Evolutionary conservation across 2,888 invertebrate species (phyloP).

Genomic region (Apotomis turbidana): DNA sequence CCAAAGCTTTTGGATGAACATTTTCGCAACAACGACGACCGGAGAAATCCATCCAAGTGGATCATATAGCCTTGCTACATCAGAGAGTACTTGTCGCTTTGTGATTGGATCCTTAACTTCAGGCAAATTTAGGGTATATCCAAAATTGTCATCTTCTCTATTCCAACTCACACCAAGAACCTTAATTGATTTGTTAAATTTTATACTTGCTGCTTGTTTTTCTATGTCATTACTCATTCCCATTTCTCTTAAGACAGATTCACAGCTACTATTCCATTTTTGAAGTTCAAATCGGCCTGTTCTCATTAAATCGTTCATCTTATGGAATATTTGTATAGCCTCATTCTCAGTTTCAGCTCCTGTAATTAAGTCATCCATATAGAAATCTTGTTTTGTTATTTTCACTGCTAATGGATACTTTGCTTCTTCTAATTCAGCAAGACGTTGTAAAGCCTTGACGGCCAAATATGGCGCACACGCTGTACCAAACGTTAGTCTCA

Average conservation of each 20-base stretch:
- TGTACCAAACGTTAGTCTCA: conserved; percentile 12
- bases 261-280: conserved; percentile 45
- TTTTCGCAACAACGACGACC: conserved; percentile 7
- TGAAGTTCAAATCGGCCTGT: conserved; percentile 45
- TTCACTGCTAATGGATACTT: conserved; percentile 39
- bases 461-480: conserved; percentile 20
- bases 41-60: conserved; percentile 50
- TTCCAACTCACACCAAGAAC: conserved; percentile 45
- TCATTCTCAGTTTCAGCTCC: conserved; percentile 22
- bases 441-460: conserved; percentile 29
- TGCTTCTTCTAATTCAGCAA: conserved; percentile 37
- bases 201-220: conserved; percentile 11
- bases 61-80: conserved; percentile 49
- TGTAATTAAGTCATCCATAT: conserved; percentile 43
- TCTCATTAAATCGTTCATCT: conserved; percentile 44
- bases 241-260: neutral
- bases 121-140: conserved; percentile 43
- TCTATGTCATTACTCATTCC: neutral
- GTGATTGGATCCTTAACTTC: conserved; percentile 36
- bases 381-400: conserved; percentile 42
- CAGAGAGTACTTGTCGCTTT: conserved; percentile 46
- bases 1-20: conserved; percentile 3
- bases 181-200: conserved; percentile 6
- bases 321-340: conserved; percentile 41
- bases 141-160: conserved; percentile 44